Evolutionary conservation across 2,888 invertebrate genomes (phyloP), one percentile per base, ranked within the genome.

Genomic region (Myopa testacea): DNA sequence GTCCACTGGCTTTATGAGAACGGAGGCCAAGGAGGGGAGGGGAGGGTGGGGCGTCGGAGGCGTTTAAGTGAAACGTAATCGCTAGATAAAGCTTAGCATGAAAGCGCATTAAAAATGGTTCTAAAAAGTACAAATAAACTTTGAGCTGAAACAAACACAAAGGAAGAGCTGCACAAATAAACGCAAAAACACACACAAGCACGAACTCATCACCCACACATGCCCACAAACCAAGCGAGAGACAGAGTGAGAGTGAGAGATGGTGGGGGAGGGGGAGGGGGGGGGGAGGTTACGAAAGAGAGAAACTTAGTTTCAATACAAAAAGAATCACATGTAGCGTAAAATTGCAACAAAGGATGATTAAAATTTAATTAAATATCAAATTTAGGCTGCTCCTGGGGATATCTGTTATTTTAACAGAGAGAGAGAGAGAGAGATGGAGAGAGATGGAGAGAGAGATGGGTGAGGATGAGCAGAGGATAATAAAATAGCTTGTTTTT

Each of bases 351-450:
- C 72, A 72, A 72, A 72, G 40, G 40, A 34, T 14, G 14, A 55
- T 38, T 58, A 40, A 72, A 72, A 40, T 60, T 72, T 72, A 72
- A 72, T 72, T 72, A 72, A 72, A 72, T 60, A 60, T n/a, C 12
- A 60, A 38, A 72, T 72, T 58, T 60, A 72, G 58, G 72, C 37
- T 16, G 72, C 58, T 40, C n/a, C 37, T 65, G 1, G 7, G n/a
- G n/a, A 19, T 65, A 37, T 65, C 26, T 26, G 26, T 26, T 26
- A 2, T 26, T 26, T 26, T 2, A 40, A 68, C n/a, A 40, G n/a
- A 68, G 14, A 45, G n/a, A 14, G 19, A 19, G 8, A n/a, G 14
- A 70, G 14, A 55, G 34, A 37, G 52, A 10, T 10, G 14, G 70
- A 12, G 34, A 50, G 50, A 2, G 50, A 50, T 1, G 3, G 50